phyloP scores from a whole-genome alignment of 2,888 invertebrate genomes.

The Cosmia pyralina region DNA sequence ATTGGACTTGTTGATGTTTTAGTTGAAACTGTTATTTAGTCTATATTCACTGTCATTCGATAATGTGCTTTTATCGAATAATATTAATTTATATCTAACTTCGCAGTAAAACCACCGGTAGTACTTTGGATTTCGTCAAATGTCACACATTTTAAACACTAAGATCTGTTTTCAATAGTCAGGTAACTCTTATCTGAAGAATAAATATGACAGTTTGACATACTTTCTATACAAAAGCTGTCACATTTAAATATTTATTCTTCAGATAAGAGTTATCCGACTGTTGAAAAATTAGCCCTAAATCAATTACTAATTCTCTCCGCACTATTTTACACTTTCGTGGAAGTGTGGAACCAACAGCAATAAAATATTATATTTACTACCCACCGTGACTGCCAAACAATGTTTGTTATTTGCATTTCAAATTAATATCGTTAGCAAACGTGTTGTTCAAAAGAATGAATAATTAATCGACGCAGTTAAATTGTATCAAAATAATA shows the following conservation, averaged over 20 bases:
- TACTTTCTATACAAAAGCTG: no score
- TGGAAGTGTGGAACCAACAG: background rate
- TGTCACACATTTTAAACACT: background rate
- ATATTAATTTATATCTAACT: background rate
- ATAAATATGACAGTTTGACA: no score
- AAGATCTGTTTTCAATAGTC: no score
- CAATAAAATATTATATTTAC: slow-evolving; percentile 7
- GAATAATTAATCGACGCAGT: slow-evolving; percentile 10
- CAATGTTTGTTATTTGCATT: slow-evolving; percentile 25
- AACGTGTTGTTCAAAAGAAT: slow-evolving; percentile 16
- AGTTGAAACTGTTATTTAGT: no score
- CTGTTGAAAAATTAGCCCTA: no score
- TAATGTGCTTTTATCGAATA: background rate
- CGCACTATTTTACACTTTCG: background rate
- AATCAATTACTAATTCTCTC: slow-evolving; percentile 12
- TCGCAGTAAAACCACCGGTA: background rate
- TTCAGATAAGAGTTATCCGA: no score
- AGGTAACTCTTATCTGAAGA: no score
- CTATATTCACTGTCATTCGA: background rate
- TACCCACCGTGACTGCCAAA: background rate
- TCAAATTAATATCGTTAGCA: slow-evolving; percentile 16
- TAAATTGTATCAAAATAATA: background rate
- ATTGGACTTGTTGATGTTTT: no score
- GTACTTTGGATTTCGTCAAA: background rate
- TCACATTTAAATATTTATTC: no score